Base-by-base conservation (phyloP, 2,888 invertebrate species). In the Helobdella robusta region DNA sequence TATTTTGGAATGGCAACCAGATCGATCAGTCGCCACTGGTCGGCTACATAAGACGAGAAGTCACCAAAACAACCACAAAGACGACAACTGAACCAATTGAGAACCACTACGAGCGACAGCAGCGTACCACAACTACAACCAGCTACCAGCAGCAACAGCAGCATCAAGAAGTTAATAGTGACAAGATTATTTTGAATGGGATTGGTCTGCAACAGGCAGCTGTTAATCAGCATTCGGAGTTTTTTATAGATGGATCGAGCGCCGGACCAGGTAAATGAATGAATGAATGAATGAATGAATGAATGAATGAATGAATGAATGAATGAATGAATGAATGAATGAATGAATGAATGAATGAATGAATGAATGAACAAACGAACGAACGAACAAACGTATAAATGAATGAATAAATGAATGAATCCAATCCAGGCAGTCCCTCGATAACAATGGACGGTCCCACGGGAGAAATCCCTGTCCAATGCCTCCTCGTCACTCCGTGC, bases 181-280 rank as follows among this genome's bases (percentile, higher is more conserved):
- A 66, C n/a, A 69, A 69, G 66, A 79, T 80, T 32, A 73, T 77
- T 50, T 80, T 97, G 11, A 88, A 90, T 35, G 97, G 97, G 0
- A 85, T 89, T 34, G 97, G 97, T 0, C 81, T 97, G 56, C 89
- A 91, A 1, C 87, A 89, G 62, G 95, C 95, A 0, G 87, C 89
- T 69, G 89, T 92, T 48, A 89, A 90, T 18, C 90, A 94, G 71
- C 88, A 89, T 72, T 89, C 94, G 0, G 89, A 91, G 73, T 98
- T 98, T 77, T 89, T 89, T 68, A 90, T 94, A 73, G 93, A 94
- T 78, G 89, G 88, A 15, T 86, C 87, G 0, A 74, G 86, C 76
- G 87, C 87, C 23, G 86, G 86, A 11, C 83, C 83, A 72, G 87
- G 87, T 80, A 11, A 58, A 56, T 32, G 18, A 30, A n/a, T n/a